These are phyloP conservation scores for Dicaeum eximium DNA, from an alignment of 2,113 vertebrate species.

Conservation along the genomic window DNA sequence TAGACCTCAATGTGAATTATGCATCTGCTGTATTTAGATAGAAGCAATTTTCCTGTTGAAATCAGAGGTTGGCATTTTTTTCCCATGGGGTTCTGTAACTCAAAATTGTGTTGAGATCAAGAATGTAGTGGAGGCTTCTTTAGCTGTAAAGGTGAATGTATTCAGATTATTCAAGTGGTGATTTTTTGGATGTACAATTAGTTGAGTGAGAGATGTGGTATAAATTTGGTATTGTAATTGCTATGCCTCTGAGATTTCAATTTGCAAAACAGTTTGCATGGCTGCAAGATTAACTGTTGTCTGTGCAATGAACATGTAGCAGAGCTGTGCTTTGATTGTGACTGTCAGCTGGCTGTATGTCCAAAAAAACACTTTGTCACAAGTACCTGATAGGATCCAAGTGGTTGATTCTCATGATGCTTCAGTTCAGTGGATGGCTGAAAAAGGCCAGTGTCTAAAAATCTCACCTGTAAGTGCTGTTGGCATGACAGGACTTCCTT, in stretches of 20 bases:
- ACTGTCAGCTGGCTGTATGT: not conserved
- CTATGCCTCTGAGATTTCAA: slow-evolving; percentile 47
- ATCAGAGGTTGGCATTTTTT: slow-evolving; percentile 26
- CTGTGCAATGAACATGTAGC: not conserved
- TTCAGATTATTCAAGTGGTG: slow-evolving; percentile 63
- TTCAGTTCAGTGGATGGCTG: not conserved
- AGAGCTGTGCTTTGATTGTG: not conserved
- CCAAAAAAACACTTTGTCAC: not conserved
- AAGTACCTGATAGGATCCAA: not conserved
- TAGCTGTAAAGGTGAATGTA: slow-evolving; percentile 53
- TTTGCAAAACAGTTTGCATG: slow-evolving; percentile 42
- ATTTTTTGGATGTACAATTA: slow-evolving; percentile 64
- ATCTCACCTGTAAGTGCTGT: not conserved
- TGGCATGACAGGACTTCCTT: not conserved
- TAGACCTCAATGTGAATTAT: not conserved
- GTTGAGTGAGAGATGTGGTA: slow-evolving; percentile 42
- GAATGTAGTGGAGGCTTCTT: not conserved
- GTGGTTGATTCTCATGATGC: not conserved
- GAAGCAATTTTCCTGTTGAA: slow-evolving; percentile 46
- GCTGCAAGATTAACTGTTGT: slow-evolving; percentile 39
- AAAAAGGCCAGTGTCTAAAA: not conserved
- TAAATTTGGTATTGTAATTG: slow-evolving; percentile 61
- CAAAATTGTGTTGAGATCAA: slow-evolving; percentile 38
- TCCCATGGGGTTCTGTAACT: slow-evolving; percentile 14
- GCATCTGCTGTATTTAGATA: slow-evolving; percentile 27